Percentiles rank a stretch among this genome's conserved stretches.
Evolutionary conservation across 2,797 vertebrate genomes (phyloP).

Genomic region (Malacoctenus gilli): DNA sequence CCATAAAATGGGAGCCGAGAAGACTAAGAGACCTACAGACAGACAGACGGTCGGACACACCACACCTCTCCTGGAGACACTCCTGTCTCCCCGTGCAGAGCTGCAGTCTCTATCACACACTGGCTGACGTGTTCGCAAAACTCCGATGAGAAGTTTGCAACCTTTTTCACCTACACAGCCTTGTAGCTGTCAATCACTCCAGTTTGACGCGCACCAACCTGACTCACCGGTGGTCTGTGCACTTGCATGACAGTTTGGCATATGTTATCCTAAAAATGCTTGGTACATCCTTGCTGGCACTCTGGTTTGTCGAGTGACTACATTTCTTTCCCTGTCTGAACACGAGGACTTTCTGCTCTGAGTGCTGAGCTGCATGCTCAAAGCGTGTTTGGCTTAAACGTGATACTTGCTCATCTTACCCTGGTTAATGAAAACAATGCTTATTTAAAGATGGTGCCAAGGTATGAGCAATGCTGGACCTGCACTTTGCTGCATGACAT

Average conservation of each 20-base stretch:
- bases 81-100: conserved; percentile 51
- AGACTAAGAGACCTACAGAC: conserved; percentile 38
- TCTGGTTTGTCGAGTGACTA: no score
- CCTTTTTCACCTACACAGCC: conserved; percentile 19
- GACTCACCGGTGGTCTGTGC: conserved; percentile 24
- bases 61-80: conserved; percentile 64
- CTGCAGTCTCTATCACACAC: conserved; percentile 41
- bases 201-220: background rate
- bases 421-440: conserved; percentile 1
- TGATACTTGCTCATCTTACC: conserved; percentile 15
- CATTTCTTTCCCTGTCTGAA: no score
- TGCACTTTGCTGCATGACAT: background rate
- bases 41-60: conserved; percentile 36
- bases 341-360: no score
- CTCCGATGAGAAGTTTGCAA: conserved; percentile 28
- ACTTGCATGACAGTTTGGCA: conserved; percentile 13
- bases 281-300: conserved; percentile 18
- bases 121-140: conserved; percentile 33
- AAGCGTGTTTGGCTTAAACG: no score
- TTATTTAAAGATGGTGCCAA: conserved; percentile 11
- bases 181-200: conserved; percentile 44
- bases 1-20: conserved; percentile 71
- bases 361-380: no score
- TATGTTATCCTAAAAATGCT: conserved; percentile 7
- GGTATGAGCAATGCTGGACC: no score